These are phyloP conservation scores for Xanthia togata DNA, from an alignment of 2,888 invertebrate species.

Conservation along the genomic window DNA sequence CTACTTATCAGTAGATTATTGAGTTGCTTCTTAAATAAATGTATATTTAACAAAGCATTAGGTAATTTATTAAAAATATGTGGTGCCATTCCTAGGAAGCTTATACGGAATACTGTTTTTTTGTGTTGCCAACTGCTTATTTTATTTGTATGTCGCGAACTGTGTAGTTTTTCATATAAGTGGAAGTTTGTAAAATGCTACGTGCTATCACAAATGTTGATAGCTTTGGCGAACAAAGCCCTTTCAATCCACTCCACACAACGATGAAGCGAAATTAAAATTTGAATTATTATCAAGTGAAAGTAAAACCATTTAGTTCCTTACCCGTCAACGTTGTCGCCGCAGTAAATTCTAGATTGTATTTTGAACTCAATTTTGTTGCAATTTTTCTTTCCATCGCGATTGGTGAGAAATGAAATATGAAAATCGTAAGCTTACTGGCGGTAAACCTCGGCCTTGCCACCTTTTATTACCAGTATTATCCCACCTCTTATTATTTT, in stretches of 20 bases:
- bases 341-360: slow-evolving; percentile 12
- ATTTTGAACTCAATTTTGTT: slow-evolving; percentile 13
- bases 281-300: slow-evolving; percentile 3
- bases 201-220: neutral
- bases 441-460: neutral
- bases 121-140: too few species aligned
- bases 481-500: too few species aligned
- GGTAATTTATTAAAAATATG: too few species aligned
- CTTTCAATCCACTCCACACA: neutral
- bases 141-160: too few species aligned
- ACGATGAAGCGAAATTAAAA: slow-evolving; percentile 3
- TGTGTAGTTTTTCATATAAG: too few species aligned
- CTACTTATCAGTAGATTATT: too few species aligned
- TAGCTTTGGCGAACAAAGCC: neutral
- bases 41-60: too few species aligned
- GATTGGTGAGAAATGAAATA: neutral
- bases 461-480: neutral
- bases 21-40: too few species aligned
- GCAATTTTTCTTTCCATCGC: neutral
- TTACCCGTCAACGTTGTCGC: neutral
- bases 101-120: too few species aligned
- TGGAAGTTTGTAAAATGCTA: neutral
- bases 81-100: too few species aligned
- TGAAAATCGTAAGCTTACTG: neutral
- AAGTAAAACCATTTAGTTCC: neutral